These are phyloP conservation scores for Coregonus ussuriensis DNA, from an alignment of 2,797 vertebrate genomes.

Conservation along the genomic window DNA sequence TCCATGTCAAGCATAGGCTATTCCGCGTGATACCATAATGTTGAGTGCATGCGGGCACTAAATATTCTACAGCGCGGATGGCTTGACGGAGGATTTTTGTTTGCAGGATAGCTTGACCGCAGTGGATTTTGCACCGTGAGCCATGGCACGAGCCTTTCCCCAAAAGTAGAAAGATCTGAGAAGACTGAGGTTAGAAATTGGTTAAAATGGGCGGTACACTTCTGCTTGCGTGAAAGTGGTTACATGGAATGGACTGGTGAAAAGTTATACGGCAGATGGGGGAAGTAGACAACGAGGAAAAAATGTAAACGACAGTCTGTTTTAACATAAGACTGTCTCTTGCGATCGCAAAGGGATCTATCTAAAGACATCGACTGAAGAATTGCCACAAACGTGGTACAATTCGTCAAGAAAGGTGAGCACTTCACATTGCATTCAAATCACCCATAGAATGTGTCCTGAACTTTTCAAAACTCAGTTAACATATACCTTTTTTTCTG, in stretches of 20 bases:
- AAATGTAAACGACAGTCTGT: background rate
- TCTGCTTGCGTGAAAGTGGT: background rate
- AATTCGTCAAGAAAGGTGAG: constrained; percentile 12
- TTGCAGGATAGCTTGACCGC: no score
- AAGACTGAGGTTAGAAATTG: background rate
- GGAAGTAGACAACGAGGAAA: background rate
- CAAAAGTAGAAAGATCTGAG: no score
- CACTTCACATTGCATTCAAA: background rate
- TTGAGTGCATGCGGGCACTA: no score
- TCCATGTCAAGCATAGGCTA: no score
- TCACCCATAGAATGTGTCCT: background rate
- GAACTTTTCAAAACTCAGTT: background rate
- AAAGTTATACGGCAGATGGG: background rate
- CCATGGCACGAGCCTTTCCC: background rate
- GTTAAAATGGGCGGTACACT: background rate
- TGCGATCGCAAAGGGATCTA: background rate
- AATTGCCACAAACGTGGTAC: background rate
- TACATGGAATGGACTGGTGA: background rate
- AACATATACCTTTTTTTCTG: background rate
- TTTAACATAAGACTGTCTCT: background rate
- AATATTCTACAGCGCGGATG: no score
- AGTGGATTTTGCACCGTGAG: no score
- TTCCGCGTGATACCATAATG: no score
- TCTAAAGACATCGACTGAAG: background rate
- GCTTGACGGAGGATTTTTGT: no score